A percentile compares a stretch with the other conserved stretches of the same genome.
Evolutionary conservation across 2,888 invertebrate genomes (phyloP).

Genomic region (Lobophora halterata): DNA sequence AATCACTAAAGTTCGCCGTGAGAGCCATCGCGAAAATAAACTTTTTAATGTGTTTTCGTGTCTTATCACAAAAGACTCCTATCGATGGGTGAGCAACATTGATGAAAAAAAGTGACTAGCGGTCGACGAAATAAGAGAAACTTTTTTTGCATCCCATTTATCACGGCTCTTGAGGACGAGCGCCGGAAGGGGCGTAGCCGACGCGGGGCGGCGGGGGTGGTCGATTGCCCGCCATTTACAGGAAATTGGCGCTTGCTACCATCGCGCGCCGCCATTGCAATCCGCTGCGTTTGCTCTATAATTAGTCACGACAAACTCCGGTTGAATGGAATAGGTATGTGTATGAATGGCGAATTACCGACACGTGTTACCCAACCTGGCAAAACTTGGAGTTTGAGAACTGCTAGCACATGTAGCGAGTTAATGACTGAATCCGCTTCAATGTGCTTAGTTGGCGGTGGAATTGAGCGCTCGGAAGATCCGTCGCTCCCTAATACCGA

Average conservation of each 20-base stretch:
- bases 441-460: conserved; percentile 28
- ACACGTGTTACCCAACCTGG: conserved; percentile 25
- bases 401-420: conserved; percentile 27
- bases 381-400: conserved; percentile 23
- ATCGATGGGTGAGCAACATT: conserved; percentile 30
- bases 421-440: conserved; percentile 23
- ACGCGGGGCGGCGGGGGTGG: conserved; percentile 30
- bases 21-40: conserved; percentile 30
- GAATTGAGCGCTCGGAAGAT: conserved; percentile 25
- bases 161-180: conserved; percentile 30
- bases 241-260: conserved; percentile 54
- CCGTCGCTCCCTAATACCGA: conserved; percentile 15
- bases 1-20: conserved; percentile 26
- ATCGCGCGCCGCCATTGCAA: conserved; percentile 39
- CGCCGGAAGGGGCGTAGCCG: conserved; percentile 35
- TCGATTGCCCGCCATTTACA: conserved; percentile 56
- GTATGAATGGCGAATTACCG: conserved; percentile 35
- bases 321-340: conserved; percentile 25
- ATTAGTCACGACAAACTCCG: conserved; percentile 47
- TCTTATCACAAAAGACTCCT: conserved; percentile 32
- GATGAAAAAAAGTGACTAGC: conserved; percentile 32
- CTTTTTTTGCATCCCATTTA: conserved; percentile 37
- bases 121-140: conserved; percentile 30
- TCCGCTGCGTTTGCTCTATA: conserved; percentile 45
- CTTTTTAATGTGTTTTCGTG: conserved; percentile 37